phyloP scores from a whole-genome alignment of 64 coral and sea anemone species.

The Dendrophyllia cribrosa region DNA sequence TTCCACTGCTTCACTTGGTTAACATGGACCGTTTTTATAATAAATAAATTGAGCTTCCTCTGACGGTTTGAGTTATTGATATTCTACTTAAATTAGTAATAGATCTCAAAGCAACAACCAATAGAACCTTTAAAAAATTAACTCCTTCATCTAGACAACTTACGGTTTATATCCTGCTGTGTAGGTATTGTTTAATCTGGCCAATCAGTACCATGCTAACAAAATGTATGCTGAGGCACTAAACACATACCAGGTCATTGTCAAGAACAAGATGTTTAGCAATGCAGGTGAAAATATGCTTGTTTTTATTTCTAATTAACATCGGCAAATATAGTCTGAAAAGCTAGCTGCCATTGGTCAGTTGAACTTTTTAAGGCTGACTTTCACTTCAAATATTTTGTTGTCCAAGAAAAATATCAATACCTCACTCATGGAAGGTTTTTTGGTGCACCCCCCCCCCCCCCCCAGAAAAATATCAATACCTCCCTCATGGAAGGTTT shows the following conservation, averaged over 20 bases:
- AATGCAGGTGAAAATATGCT: slow-evolving; percentile 80
- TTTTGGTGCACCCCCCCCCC: too few species aligned
- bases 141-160: neutral
- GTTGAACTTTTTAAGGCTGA: neutral
- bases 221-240: slow-evolving; percentile 95
- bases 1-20: too few species aligned
- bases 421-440: too few species aligned
- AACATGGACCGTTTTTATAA: too few species aligned
- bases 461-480: too few species aligned
- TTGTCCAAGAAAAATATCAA: too few species aligned
- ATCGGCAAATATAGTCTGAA: neutral
- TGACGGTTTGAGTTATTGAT: too few species aligned
- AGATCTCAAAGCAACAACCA: neutral
- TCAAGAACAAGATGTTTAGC: slow-evolving; percentile 99
- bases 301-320: neutral
- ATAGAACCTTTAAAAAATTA: neutral
- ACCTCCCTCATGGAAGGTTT: too few species aligned
- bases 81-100: too few species aligned
- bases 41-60: too few species aligned
- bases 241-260: slow-evolving; percentile 98
- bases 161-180: neutral
- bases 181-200: slow-evolving; percentile 97
- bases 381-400: too few species aligned
- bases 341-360: neutral
- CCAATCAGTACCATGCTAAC: slow-evolving; percentile 92